Base-by-base conservation (phyloP, 2,797 vertebrate genomes). In the Vespertilio murinus region DNA sequence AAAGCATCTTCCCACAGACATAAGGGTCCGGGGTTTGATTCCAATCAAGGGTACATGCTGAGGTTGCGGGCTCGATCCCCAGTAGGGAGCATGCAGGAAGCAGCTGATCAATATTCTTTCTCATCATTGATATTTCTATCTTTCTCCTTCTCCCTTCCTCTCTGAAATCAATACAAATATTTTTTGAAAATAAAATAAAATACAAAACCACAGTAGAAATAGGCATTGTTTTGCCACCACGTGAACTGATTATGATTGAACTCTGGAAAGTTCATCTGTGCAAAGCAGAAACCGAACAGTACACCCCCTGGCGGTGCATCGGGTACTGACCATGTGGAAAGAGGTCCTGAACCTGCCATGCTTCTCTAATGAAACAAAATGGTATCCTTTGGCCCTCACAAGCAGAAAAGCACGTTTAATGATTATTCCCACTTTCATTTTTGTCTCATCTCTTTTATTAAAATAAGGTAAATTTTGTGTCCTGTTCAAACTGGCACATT, bases 291-390 rank as follows among this genome's bases (percentile, higher is more conserved):
- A 16, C 52, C 65, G 18, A 87, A 23, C 47, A 56, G 9, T 9
- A 1, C 5, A 13, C 4, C 9, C 54, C 5, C 30, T 65, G n/a
- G 23, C 17, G 17, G 6, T 30, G 25, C 3, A 3, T 2, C 0
- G 23, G 54, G 8, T 20, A 7, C 30, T 47, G 25, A 45, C 33
- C 28, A 23, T 12, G 14, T 2, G 23, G 4, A 22, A 11, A 25
- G 28, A 35, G 17, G 30, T 45, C 38, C 54, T 52, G 69, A 87
- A 25, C 30, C 23, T 17, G 13, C 33, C 28, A 18, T 4, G 56
- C 10, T 28, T 25, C 8, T 28, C 20, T 56, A 30, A 2, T 47
- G 45, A 75, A n/a, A 73, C 3, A 6, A 54, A 33, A 33, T 10
- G 16, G 20, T 22, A 12, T 23, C 73, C 30, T 70, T 52, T 11